Evolutionary conservation across 2,888 invertebrate species (phyloP), one percentile per base, ranked within the genome.

Genomic region (Liodrosophila aerea): DNA sequence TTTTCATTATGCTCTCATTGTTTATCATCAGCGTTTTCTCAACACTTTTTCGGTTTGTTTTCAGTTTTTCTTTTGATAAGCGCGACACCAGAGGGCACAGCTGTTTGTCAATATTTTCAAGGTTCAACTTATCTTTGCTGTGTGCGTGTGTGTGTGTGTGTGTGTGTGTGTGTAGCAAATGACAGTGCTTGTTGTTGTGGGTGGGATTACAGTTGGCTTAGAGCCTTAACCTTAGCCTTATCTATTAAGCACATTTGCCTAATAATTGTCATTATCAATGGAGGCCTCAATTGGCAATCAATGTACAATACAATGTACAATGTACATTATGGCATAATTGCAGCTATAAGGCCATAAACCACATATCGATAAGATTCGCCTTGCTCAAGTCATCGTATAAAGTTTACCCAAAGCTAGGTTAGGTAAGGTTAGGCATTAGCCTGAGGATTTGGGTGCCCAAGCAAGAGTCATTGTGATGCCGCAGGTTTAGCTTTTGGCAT

Each of bases 81-180:
- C 47, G 39, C n/a, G 31, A 7, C 15, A 33, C 11, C 11, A n/a
- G n/a, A n/a, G n/a, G 11, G 61, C 68, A 61, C 78, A 80, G 78
- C 84, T 80, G 78, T 80, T 84, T 59, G 66, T 64, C 58, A 58
- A 69, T 22, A 22, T 69, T 84, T 84, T 80, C 77, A 80, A 80
- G 84, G 84, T 73, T 40, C 46, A 33, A 60, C 66, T 76, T 78
- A 76, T 81, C 81, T 71, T 73, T 63, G 62, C 59, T 65, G 4
- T 5, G 8, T 29, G 22, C 22, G 15, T 27, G 22, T n/a, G 3
- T 31, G 22, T 39, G 13, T 49, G 11, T 7, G 36, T 22, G 8
- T 43, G 13, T 44, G 34, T 39, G 29, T 31, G 22, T 22, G 27
- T 36, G 29, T 44, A 22, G 29, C 63, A 18, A 16, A 27, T 36